These are phyloP conservation scores for Campoletis sonorensis DNA, from an alignment of 1,140 invertebrate genomes.

Conservation along the genomic window DNA sequence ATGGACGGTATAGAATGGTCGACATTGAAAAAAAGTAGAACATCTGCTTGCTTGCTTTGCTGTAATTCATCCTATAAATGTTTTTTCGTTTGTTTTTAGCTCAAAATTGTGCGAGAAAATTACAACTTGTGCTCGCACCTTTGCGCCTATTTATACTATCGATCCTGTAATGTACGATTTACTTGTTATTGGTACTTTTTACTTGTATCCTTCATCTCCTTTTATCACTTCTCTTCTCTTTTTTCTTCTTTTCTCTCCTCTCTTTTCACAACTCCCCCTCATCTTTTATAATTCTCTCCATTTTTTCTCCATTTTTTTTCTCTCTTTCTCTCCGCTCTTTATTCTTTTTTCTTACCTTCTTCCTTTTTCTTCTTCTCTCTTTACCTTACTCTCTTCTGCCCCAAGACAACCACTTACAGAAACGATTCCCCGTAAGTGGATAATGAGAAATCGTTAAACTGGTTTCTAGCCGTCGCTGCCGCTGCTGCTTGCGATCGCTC, in stretches of 20 bases:
- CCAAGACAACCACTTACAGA: slow-evolving; percentile 52
- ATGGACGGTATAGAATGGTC: too few species aligned
- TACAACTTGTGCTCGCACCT: slow-evolving; percentile 43
- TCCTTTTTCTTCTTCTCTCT: neutral
- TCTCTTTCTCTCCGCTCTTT: neutral
- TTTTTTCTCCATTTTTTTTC: neutral
- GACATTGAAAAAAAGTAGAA: too few species aligned
- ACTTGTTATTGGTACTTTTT: neutral
- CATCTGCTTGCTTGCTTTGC: too few species aligned
- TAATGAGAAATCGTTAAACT: slow-evolving; percentile 58
- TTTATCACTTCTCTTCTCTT: too few species aligned
- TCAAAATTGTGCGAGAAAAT: neutral
- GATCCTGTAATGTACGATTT: slow-evolving; percentile 5
- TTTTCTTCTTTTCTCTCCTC: too few species aligned
- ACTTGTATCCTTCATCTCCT: neutral
- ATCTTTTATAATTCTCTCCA: neutral
- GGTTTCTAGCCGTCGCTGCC: slow-evolving; percentile 37
- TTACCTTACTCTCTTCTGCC: slow-evolving; percentile 18
- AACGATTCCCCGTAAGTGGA: slow-evolving; percentile 56
- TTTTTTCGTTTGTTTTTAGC: too few species aligned
- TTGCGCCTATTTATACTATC: slow-evolving; percentile 21
- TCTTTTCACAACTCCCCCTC: too few species aligned
- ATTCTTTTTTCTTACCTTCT: neutral
- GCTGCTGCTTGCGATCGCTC: slow-evolving; percentile 20
- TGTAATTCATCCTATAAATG: too few species aligned